Base-by-base conservation (phyloP, 2,888 invertebrate genomes). In the Euplexia lucipara region DNA sequence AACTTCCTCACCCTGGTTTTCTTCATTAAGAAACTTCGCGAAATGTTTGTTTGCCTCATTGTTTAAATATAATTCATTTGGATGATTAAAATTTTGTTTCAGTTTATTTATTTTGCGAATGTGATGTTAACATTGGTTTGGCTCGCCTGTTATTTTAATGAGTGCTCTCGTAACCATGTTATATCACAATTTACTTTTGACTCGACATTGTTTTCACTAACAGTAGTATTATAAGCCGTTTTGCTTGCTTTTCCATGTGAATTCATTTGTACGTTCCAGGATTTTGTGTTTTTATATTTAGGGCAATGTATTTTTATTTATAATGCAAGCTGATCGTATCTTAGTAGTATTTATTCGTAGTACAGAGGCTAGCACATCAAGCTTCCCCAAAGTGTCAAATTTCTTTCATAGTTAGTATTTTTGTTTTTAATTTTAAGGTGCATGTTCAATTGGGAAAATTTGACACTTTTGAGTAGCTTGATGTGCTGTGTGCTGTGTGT, bases 61-160 rank as follows among this genome's bases (percentile, higher is more conserved):
- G 71, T 82, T 69, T 42, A 49, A 74, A 79, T 71, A 62, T 70
- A 77, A 81, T 74, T 79, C 65, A 77, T 75, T 78, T 68, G 57
- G 59, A 79, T 81, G 70, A 75, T 79, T 76, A 70, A 78, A 75
- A 75, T 81, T 75, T 68, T 72, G 70, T 76, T 63, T 59, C 51
- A 51, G 37, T 68, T 64, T 64, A 75, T 75, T 76, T 77, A 73
- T 73, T 71, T 77, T 65, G 32, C 39, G 56, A 57, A 76, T 76
- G 71, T 65, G 77, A 57, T 77, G 56, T 59, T 53, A 64, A 52
- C 47, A 58, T 59, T 52, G 58, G 58, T 65, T 48, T 52, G 47
- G 39, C 20, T 41, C 5, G 57, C 22, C 32, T 63, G 53, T 73
- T 71, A 65, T 73, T 71, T 71, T 73, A 73, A 77, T 77, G 72